Percentiles rank a stretch among this genome's conserved stretches.
phyloP scores from a whole-genome alignment of 1,140 invertebrate species.

The Sarcophaga bullata region DNA sequence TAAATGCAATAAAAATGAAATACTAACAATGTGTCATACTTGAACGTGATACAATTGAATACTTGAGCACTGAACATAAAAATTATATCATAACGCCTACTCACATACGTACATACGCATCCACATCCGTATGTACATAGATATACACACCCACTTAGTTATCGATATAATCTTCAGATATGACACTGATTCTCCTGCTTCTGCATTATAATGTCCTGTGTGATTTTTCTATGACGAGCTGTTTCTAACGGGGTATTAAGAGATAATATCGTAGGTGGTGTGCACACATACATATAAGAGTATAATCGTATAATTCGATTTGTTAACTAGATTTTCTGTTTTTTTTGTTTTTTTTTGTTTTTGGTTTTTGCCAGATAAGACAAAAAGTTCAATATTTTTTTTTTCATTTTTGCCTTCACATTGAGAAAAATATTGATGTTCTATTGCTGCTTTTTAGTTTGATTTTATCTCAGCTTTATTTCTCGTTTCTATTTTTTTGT shows the following conservation, averaged over 20 bases:
- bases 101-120: background rate
- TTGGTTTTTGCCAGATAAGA: background rate
- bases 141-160: too few species aligned
- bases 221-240: too few species aligned
- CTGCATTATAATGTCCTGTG: too few species aligned
- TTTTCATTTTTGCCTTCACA: background rate
- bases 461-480: too few species aligned
- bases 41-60: background rate
- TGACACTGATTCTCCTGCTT: too few species aligned
- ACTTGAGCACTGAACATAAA: constrained; percentile 2
- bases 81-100: background rate
- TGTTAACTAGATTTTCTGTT: background rate
- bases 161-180: too few species aligned
- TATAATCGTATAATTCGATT: background rate
- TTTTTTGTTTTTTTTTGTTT: background rate
- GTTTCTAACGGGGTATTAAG: too few species aligned
- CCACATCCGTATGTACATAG: background rate
- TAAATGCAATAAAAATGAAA: too few species aligned
- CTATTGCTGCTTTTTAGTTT: too few species aligned
- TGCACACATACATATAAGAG: background rate
- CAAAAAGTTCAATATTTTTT: background rate
- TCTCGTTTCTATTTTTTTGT: too few species aligned
- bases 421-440: background rate
- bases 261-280: background rate
- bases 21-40: constrained; percentile 14